Evolutionary conservation across 2,113 vertebrate genomes (phyloP), one percentile per base, ranked within the genome.

Genomic region (Crypturellus undulatus): DNA sequence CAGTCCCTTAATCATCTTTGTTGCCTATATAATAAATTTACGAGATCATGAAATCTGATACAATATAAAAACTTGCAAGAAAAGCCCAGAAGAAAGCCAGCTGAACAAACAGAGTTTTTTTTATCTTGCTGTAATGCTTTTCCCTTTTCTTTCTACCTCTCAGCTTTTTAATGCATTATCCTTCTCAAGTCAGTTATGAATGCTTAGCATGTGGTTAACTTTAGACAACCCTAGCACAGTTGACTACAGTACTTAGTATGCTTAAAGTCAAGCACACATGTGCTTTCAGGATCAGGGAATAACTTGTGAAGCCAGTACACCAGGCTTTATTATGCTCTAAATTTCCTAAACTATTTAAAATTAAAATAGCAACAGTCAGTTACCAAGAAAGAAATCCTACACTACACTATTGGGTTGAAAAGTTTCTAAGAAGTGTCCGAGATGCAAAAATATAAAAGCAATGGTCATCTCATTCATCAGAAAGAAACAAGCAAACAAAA

Each of bases 61-160:
- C 19, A 73, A 87, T 78, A 75, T n/a, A 59, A 87, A 83, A 89
- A 77, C 36, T 70, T 82, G 49, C 36, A 78, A 73, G 67, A 24
- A 92, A 90, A 92, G n/a, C 7, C 68, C 80, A 17, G 89, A 92
- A 92, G 87, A 47, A 42, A 95, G 75, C 49, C 71, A 94, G 47
- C 13, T 47, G 72, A 94, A 47, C 40, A 90, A 75, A 40, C 16
- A 78, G 63, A 18, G 54, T 81, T 91, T 59, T 91, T 87, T 71
- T 85, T 0, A 75, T 56, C 19, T 78, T 88, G 51, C 32, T 85
- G 43, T 68, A 92, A 88, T 68, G 32, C 25, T 64, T 94, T 88
- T 26, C 77, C 56, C 78, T 95, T 28, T 32, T 38, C 56, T 72
- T 94, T 40, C 60, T 86, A 20, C 42, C 78, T 64, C 65, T 62